phyloP scores from a whole-genome alignment of 2,113 vertebrate genomes.

The Sprattus sprattus region DNA sequence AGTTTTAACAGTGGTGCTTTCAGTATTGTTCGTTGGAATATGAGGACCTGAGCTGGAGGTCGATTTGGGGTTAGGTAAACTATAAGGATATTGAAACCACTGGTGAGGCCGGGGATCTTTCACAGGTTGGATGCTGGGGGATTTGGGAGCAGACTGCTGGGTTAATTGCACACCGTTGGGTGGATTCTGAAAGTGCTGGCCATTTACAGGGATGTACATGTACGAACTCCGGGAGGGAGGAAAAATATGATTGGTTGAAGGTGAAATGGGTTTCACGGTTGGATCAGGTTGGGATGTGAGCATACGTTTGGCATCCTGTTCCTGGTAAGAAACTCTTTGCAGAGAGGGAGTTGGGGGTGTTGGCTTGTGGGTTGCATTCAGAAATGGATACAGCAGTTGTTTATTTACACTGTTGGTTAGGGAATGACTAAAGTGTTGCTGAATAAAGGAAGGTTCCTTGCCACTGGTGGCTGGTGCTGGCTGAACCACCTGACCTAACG shows the following conservation, averaged over 20 bases:
- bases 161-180: too few relatives aligned
- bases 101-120: background rate
- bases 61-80: background rate
- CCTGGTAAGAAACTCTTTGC: background rate
- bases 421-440: background rate
- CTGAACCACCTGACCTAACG: background rate
- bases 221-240: background rate
- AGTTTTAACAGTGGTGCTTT: background rate
- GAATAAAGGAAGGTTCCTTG: background rate
- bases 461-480: background rate
- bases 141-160: background rate
- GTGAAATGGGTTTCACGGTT: background rate
- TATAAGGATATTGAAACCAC: background rate
- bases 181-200: too few relatives aligned
- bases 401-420: background rate
- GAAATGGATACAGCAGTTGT: background rate
- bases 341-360: background rate
- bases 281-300: background rate
- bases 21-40: background rate
- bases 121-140: background rate
- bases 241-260: background rate
- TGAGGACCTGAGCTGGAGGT: background rate
- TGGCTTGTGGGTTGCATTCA: background rate
- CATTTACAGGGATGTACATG: background rate
- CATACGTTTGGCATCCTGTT: background rate